Evolutionary conservation across 2,113 vertebrate species (phyloP), one percentile per base, ranked within the genome.

Genomic region (Oxygymnocypris stewartii): DNA sequence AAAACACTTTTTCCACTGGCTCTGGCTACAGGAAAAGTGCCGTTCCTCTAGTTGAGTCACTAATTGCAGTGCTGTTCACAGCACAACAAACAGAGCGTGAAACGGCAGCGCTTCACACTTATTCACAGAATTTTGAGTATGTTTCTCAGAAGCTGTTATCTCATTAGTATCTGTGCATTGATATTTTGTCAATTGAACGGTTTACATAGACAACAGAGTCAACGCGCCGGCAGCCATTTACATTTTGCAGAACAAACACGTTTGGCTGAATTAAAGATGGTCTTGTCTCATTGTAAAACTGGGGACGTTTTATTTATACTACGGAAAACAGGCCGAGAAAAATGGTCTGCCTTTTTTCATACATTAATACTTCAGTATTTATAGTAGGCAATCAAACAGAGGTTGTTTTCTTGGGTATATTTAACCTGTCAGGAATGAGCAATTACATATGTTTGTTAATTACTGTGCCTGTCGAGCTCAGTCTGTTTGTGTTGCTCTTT

Each of bases 361-460:
- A 85, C 86, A 89, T 92, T 89, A 91, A 91, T 92, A 89, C 86
- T 88, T 90, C 84, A 79, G 84, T 91, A 89, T 92, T 91, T 91
- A 90, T 90, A 91, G 91, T 85, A 91, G 91, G 92, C 91, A 92
- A 92, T 94, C 92, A 92, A 92, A 93, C 88, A 88, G 90, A 91
- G 91, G 90, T 93, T 94, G 92, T 94, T 93, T 94, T 94, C 91
- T 88, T 93, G 91, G 93, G 93, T 92, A 92, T 93, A 93, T 94
- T 93, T 93, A 93, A 93, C 92, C 92, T 93, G 94, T 94, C 93
- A 93, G 93, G 93, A 94, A 94, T 94, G 91, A 95, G 93, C 94
- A 94, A 95, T 94, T 95, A 94, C 91, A 90, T 94, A 93, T 93
- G 94, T 95, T 95, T 94, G 94, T 94, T 95, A 95, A 95, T 95